Evolutionary conservation across 1,140 invertebrate species (phyloP).

Genomic region (Cotesia chilonis): DNA sequence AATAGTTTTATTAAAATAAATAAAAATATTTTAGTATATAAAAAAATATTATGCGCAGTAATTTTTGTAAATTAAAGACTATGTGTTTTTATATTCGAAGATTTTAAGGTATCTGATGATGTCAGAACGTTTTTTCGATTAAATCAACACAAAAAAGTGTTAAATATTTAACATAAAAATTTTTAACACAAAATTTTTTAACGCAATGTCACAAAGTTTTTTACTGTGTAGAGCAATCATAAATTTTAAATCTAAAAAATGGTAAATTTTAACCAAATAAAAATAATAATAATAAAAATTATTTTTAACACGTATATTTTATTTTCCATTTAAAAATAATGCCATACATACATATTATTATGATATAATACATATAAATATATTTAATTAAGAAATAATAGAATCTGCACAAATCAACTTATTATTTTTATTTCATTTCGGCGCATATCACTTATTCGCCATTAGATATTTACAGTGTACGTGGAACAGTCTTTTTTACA

Average conservation of each 20-base stretch:
- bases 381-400: constrained; percentile 59
- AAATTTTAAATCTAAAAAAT: too few relatives aligned
- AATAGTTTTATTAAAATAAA: too few relatives aligned
- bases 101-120: too few relatives aligned
- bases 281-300: background rate
- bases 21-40: too few relatives aligned
- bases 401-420: constrained; percentile 64
- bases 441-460: constrained; percentile 54
- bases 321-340: constrained; percentile 65
- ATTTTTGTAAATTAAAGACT: too few relatives aligned
- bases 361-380: background rate
- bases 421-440: constrained; percentile 39
- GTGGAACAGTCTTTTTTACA: constrained; percentile 21
- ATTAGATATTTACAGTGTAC: constrained; percentile 32
- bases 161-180: too few relatives aligned
- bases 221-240: too few relatives aligned
- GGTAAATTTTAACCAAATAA: background rate
- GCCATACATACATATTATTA: constrained; percentile 55
- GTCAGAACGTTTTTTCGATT: too few relatives aligned
- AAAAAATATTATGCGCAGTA: background rate
- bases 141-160: too few relatives aligned
- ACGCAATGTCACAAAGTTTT: too few relatives aligned
- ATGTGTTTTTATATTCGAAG: too few relatives aligned
- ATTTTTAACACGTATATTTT: constrained; percentile 63
- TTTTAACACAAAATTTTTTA: too few relatives aligned